Conservation (phyloP, 2,888 invertebrate genomes). For the Trachelus iudaicus region DNA sequence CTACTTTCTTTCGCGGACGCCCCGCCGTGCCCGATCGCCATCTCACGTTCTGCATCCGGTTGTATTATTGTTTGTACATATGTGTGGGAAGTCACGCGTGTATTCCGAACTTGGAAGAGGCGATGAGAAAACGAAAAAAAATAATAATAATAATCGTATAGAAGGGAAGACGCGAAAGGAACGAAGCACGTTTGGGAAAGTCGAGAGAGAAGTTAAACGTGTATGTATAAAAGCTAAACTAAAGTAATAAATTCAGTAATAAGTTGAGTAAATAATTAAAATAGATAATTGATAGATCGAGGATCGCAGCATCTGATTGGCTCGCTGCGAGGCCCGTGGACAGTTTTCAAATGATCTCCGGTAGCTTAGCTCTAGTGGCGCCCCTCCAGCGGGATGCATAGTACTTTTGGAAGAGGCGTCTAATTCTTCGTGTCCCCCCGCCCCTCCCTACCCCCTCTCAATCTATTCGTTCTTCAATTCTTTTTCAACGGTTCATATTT, state of each 20-base stretch:
- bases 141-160: constrained; percentile 31
- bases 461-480: constrained; percentile 7
- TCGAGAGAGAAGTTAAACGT: constrained; percentile 41
- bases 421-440: constrained; percentile 12
- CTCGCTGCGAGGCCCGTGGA: constrained; percentile 64
- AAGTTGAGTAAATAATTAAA: constrained; percentile 62
- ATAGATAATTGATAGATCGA: constrained; percentile 65
- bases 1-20: no score
- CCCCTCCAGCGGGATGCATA: constrained; percentile 48
- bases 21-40: background rate
- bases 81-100: background rate
- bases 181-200: constrained; percentile 23
- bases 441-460: background rate
- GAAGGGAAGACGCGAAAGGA: constrained; percentile 23
- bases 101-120: constrained; percentile 35
- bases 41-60: background rate
- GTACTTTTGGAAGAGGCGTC: constrained; percentile 45
- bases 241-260: constrained; percentile 55
- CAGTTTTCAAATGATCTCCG: constrained; percentile 67
- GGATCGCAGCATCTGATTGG: constrained; percentile 65
- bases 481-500: constrained; percentile 18
- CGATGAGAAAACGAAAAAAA: constrained; percentile 28
- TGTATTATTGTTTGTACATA: background rate
- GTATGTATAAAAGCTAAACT: constrained; percentile 51
- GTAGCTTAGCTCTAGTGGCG: constrained; percentile 65